Conservation (phyloP, 2,797 vertebrate species). For the Melanotaenia maccullochi region DNA sequence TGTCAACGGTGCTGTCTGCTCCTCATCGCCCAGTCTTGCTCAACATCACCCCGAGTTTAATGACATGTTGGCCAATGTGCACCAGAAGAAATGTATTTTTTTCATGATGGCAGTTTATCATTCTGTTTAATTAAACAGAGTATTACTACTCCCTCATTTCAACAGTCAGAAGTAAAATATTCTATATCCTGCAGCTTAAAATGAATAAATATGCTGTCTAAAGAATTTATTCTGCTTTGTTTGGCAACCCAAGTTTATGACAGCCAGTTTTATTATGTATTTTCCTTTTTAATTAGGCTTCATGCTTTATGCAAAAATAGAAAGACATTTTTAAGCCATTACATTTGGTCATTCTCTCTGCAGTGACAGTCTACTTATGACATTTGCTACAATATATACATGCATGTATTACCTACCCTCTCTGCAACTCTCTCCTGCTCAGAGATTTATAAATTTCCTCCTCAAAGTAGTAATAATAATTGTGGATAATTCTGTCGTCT, state of each 20-base stretch:
- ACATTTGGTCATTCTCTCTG: no score
- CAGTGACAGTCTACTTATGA: no score
- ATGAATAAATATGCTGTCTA: background rate
- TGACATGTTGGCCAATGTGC: slow-evolving; percentile 34
- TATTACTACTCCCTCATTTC: slow-evolving; percentile 1
- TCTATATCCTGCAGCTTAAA: background rate
- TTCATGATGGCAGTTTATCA: background rate
- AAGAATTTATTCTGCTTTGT: background rate
- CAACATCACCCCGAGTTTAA: slow-evolving; percentile 43
- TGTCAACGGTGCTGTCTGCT: slow-evolving; percentile 22
- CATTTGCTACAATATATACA: background rate
- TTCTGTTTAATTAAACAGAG: slow-evolving; percentile 4
- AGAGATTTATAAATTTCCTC: slow-evolving; percentile 71
- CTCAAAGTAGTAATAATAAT: slow-evolving; percentile 57
- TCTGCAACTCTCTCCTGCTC: slow-evolving; percentile 63
- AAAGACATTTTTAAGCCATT: background rate
- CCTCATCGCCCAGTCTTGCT: slow-evolving; percentile 25
- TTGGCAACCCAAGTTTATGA: background rate
- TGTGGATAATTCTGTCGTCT: slow-evolving; percentile 53
- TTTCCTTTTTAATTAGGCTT: slow-evolving; percentile 6
- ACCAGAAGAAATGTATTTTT: slow-evolving; percentile 12
- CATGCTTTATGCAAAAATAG: background rate
- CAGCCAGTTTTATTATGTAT: background rate
- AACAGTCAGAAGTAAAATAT: background rate
- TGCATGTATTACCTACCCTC: slow-evolving; percentile 28